These are phyloP conservation scores for Salarias fasciatus DNA, from an alignment of 2,797 vertebrate species.

Conservation along the genomic window DNA sequence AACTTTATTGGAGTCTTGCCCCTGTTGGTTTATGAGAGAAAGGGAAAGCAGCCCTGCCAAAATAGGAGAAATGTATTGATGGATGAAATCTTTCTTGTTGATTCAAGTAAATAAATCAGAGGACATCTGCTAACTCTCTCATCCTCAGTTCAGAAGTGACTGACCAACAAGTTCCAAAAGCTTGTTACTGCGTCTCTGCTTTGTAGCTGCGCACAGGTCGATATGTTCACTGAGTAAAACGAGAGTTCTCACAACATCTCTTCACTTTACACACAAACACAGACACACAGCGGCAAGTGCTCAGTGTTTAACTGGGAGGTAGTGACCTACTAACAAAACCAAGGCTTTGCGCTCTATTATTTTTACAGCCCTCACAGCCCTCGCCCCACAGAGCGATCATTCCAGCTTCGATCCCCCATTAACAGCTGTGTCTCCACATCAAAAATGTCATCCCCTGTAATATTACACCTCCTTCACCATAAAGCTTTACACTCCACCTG, in stretches of 20 bases:
- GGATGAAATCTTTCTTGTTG: too few species aligned
- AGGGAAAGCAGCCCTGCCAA: too few species aligned
- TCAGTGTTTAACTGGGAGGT: conserved; percentile 15
- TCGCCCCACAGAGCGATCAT: conserved; percentile 33
- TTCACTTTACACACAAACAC: background rate
- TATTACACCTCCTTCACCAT: conserved; percentile 25
- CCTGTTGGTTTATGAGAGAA: too few species aligned
- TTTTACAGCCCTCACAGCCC: conserved; percentile 48
- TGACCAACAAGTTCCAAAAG: background rate
- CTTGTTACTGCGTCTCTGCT: too few species aligned
- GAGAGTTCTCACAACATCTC: background rate
- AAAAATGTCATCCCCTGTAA: conserved; percentile 30
- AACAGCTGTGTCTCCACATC: conserved; percentile 37
- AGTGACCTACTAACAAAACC: conserved; percentile 35
- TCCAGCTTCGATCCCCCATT: conserved; percentile 29
- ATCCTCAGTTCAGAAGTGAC: background rate
- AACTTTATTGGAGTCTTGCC: too few species aligned
- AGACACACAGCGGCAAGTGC: background rate
- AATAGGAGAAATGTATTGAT: too few species aligned
- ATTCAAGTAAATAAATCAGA: too few species aligned
- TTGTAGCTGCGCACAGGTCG: background rate
- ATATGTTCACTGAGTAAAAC: conserved; percentile 4
- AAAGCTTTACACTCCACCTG: conserved; percentile 43
- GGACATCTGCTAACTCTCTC: too few species aligned
- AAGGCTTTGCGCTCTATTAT: conserved; percentile 34